Base-by-base conservation (phyloP, 2,113 vertebrate genomes). In the Nibea albiflora region DNA sequence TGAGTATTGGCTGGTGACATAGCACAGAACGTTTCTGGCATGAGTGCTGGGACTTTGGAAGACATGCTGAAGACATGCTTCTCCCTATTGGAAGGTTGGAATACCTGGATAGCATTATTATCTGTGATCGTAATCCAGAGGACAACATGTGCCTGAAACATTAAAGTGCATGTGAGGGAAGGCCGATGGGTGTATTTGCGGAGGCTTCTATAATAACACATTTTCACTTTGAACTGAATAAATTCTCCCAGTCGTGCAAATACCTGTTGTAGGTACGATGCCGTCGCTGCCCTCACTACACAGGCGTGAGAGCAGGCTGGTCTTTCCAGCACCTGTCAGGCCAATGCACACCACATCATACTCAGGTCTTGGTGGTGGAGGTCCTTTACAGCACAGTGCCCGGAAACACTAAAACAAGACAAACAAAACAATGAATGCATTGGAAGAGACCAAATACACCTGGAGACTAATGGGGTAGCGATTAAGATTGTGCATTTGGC, bases 261-360 rank as follows among this genome's bases (percentile, higher is more conserved):
- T 95, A 99, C 98, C 98, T 96, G 97, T 97, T 49, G 98, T 99
- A 2, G 98, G 97, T 73, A 97, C 95, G 0, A 98, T 94, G 73
- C 95, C 95, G 86, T 98, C 96, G 0, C 92, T 91, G 85, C 92
- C 96, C 95, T 99, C 98, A 1, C 96, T 96, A 89, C 98, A 99
- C 68, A 99, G 97, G 52, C 96, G 96, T 11, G 97, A 97, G 65
- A 99, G 94, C 80, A 99, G 94, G 89, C 96, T 99, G 80, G 96
- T 98, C 94, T 99, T 99, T 84, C 98, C 98, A 50, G 98, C 97
- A 70, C 97, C 97, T 1, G 96, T 97, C 91, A 99, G 96, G 68
- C 98, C 98, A 88, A 99, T 98, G 92, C 98, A 99, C 85, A 99
- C 97, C 90, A 99, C 96, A 83, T 99, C 98, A 92, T 98, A 99